Percentiles rank a stretch among this genome's conserved stretches.
phyloP scores from a whole-genome alignment of 2,797 vertebrate species.

The Pterois miles region DNA sequence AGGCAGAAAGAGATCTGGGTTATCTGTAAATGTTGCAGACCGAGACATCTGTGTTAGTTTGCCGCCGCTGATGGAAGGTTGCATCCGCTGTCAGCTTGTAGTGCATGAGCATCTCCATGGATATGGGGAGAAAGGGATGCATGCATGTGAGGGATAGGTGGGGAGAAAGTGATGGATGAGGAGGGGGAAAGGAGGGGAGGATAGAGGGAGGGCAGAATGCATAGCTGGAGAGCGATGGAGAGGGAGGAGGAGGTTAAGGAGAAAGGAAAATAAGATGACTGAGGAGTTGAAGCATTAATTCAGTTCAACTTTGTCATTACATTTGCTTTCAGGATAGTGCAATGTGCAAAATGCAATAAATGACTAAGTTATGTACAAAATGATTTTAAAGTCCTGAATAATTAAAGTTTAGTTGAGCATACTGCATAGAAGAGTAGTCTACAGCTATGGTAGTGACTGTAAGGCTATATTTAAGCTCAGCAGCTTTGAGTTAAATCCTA shows the following conservation, averaged over 20 bases:
- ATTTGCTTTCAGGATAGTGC: background rate
- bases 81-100: conserved; percentile 31
- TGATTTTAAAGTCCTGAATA: too few relatives aligned
- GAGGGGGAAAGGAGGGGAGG: background rate
- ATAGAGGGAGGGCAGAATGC: background rate
- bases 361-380: too few relatives aligned
- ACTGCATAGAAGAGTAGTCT: background rate
- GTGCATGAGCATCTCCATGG: conserved; percentile 7
- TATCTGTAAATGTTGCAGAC: conserved; percentile 60
- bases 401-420: too few relatives aligned
- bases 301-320: background rate
- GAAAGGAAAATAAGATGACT: background rate
- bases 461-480: background rate
- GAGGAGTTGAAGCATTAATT: background rate
- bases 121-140: conserved; percentile 3
- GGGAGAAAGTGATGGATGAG: conserved; percentile 30
- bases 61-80: conserved; percentile 29
- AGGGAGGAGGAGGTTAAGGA: background rate
- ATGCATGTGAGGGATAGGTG: conserved; percentile 16
- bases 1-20: conserved; percentile 29
- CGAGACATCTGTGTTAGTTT: conserved; percentile 53
- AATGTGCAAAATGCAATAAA: background rate
- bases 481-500: background rate
- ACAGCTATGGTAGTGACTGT: background rate
- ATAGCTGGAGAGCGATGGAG: conserved; percentile 3